These are phyloP conservation scores for Eudasyphora cyanicolor DNA, from an alignment of 2,888 invertebrate genomes.

Conservation along the genomic window DNA sequence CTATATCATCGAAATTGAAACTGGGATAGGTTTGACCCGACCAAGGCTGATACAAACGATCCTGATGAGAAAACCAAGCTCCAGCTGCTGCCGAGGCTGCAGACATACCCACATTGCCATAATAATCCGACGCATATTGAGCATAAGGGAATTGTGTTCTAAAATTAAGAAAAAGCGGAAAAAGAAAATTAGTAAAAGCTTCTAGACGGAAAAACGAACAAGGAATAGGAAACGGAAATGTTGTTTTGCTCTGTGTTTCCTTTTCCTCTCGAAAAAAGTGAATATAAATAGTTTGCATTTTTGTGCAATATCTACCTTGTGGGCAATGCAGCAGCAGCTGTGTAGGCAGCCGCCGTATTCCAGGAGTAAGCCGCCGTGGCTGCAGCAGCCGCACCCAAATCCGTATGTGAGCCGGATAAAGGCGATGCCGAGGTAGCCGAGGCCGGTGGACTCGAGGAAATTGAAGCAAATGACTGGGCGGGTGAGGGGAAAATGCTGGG, in stretches of 20 bases:
- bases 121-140: conserved; percentile 79
- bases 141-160: conserved; percentile 79
- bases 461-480: conserved; percentile 76
- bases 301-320: conserved; percentile 72
- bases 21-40: conserved; percentile 76
- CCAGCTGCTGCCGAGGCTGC: conserved; percentile 75
- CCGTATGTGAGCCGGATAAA: conserved; percentile 70
- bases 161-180: conserved; percentile 42
- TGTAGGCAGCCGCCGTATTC: conserved; percentile 63
- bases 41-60: conserved; percentile 78
- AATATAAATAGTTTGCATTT: conserved; percentile 20
- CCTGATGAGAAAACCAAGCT: conserved; percentile 78
- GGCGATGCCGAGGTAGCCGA: conserved; percentile 70
- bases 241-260: conserved; percentile 13
- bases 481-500: conserved; percentile 78
- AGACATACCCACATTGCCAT: conserved; percentile 78
- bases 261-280: conserved; percentile 39
- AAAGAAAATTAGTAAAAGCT: too few species aligned
- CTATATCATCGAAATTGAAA: conserved; percentile 78
- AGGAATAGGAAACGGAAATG: too few species aligned
- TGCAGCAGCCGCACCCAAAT: conserved; percentile 70
- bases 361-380: conserved; percentile 74
- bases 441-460: conserved; percentile 74
- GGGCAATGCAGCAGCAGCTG: conserved; percentile 70
- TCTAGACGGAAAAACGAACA: neutral